These are phyloP conservation scores for Syrphus vitripennis DNA, from an alignment of 2,888 invertebrate species.

Conservation along the genomic window DNA sequence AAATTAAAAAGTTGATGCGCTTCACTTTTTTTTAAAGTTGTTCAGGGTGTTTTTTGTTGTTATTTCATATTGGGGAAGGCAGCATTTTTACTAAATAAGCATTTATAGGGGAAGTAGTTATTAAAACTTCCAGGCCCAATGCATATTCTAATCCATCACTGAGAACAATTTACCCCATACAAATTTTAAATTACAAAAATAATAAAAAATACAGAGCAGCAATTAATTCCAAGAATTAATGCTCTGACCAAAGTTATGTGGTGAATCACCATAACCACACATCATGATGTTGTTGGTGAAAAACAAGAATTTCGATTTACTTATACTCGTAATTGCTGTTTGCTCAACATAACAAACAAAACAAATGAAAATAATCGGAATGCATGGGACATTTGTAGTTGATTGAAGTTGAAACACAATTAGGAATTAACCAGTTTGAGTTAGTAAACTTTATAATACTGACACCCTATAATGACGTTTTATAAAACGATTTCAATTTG, in stretches of 20 bases:
- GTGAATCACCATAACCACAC: slow-evolving; percentile 21
- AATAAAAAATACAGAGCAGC: neutral
- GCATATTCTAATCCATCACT: neutral
- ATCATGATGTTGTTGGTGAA: neutral
- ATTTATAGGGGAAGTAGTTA: no score
- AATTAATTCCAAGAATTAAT: slow-evolving; percentile 25
- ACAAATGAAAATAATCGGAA: neutral
- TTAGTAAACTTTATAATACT: slow-evolving; percentile 7
- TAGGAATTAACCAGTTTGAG: slow-evolving; percentile 41
- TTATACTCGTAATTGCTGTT: slow-evolving; percentile 3
- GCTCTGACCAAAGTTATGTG: slow-evolving; percentile 7
- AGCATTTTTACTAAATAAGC: no score
- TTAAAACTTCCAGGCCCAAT: neutral
- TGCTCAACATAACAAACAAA: slow-evolving; percentile 2
- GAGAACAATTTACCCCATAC: neutral
- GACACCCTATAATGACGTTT: slow-evolving; percentile 24
- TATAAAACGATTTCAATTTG: slow-evolving; percentile 24
- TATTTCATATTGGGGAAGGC: no score
- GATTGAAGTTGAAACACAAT: slow-evolving; percentile 33
- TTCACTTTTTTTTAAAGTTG: no score
- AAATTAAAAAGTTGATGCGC: no score
- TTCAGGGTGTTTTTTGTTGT: no score
- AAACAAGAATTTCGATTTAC: slow-evolving; percentile 6
- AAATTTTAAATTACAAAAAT: neutral
- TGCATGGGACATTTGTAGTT: slow-evolving; percentile 1